Evolutionary conservation across 2,888 invertebrate genomes (phyloP), one percentile per base, ranked within the genome.

Genomic region (Chesias legatella): DNA sequence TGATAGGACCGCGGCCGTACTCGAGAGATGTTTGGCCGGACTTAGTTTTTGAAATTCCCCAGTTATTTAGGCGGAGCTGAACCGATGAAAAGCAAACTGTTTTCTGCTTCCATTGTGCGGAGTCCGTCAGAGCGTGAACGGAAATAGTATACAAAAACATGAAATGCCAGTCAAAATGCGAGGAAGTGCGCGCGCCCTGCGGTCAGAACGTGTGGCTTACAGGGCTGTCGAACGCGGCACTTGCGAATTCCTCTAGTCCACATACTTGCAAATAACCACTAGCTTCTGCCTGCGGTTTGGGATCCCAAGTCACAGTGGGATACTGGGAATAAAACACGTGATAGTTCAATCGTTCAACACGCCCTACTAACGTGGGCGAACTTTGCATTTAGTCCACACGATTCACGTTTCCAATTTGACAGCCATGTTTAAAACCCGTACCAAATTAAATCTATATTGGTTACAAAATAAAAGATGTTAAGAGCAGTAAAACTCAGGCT

Each of bases 61-160:
- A 20, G 33, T 24, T 34, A 37, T 44, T 39, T 45, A 29, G 32
- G 9, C 24, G 9, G 30, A 39, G 34, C 27, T 26, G 31, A 48
- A 42, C 27, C 32, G 43, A 26, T 37, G 41, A 43, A 43, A 46
- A 43, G 43, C 44, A 47, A 49, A 44, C 49, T 25, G 31, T 10
- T 33, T 10, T 36, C 28, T 25, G 34, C 27, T 29, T 38, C 44
- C 47, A 45, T 49, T 53, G 57, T 53, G 50, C 37, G 32, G 29
- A 24, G 24, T 43, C 31, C 41, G 51, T 35, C 53, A 51, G 53
- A 58, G 52, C 59, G 58, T 52, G 40, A 60, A 63, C 45, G 47
- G 38, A 60, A 63, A 64, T 51, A 51, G 44, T 51, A 53, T 51
- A 56, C 51, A 56, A 60, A 57, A 56, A 44, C 48, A 41, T 53